Base-by-base conservation (phyloP, 2,888 invertebrate species). In the Xestia xanthographa region DNA sequence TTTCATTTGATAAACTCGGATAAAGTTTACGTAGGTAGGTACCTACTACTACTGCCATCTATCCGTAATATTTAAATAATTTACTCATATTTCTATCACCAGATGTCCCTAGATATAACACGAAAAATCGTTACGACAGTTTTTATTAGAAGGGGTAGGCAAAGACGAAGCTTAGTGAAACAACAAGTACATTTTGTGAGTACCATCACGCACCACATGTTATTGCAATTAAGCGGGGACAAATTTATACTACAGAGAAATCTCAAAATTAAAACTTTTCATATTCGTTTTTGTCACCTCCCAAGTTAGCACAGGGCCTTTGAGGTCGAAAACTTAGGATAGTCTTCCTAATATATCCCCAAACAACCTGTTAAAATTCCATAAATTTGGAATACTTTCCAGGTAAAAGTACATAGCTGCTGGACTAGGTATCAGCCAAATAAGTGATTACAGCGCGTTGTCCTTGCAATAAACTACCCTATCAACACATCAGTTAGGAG, bases 101-200 rank as follows among this genome's bases (percentile, higher is more conserved):
- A 72, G 72, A 70, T 70, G 72, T 70, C 72, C 29, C 41, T 53
- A 53, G 5, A n/a, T 17, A 5, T 26, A n/a, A 4, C 26, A 22
- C 0, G 26, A 12, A 5, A 29, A 17, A 29, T 45, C n/a, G 45
- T 26, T 26, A 17, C 5, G 26, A 50, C 14, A 38, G 12, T 34
- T 60, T 14, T 26, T 67, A 4, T 26, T 22, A 38, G 17, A 38
- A 38, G 11, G 8, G 17, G n/a, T 45, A n/a, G n/a, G 5, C 43
- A 65, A n/a, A 34, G 22, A 29, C 17, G 22, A 17, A 41, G 20
- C 26, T 20, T 48, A 48, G 20, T 6, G 20, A 48, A 48, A 20
- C 20, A 38, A 38, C 14, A 48, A 48, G 5, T 5, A 9, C 5
- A 58, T 26, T 41, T 20, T n/a, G 5, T 56, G n/a, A 68, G 20